Evolutionary conservation across 2,888 invertebrate genomes (phyloP), one percentile per base, ranked within the genome.

Genomic region (Lymantria monacha): DNA sequence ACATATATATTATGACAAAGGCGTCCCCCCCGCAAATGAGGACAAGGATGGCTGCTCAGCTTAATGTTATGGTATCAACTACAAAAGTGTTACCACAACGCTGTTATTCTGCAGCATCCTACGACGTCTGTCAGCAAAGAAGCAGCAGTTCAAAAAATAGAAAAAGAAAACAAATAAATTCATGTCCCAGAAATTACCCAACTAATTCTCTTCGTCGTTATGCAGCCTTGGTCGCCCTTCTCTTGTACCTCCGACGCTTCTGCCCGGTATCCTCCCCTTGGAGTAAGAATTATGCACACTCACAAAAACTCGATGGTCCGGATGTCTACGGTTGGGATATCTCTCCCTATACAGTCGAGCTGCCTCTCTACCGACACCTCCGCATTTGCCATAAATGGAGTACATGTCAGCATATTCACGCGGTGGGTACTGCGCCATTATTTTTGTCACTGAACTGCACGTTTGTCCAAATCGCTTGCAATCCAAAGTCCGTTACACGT

Each of bases 321-420:
- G 9, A 37, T 37, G n/a, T 9, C 37, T 9, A 3, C 37, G 37
- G 11, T 37, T 7, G 37, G 37, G 37, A 37, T 37, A 37, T 9
- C 37, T 42, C 47, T 54, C 46, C 41, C 50, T 44, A 47, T 46
- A 50, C 47, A 44, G 46, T 45, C 46, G 47, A 46, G 47, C 46
- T 42, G 43, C 47, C 47, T 44, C 40, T 46, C 50, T 46, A 46
- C 40, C 50, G 46, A 42, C 41, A 42, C 53, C 49, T 46, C 43
- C 44, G 43, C 47, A 47, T 42, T 46, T 7, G 9, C 36, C 46
- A 7, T 37, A 46, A 40, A 15, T 38, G n/a, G 30, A 47, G 11
- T 11, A 30, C 47, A 44, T 48, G 42, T 43, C 53, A 46, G 43
- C 46, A 46, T 49, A 49, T 49, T 48, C 46, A 48, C 49, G 49